Percentiles rank a stretch among this genome's conserved stretches.
phyloP scores from a whole-genome alignment of 1,140 invertebrate species.

The Globodera ellingtonae region DNA sequence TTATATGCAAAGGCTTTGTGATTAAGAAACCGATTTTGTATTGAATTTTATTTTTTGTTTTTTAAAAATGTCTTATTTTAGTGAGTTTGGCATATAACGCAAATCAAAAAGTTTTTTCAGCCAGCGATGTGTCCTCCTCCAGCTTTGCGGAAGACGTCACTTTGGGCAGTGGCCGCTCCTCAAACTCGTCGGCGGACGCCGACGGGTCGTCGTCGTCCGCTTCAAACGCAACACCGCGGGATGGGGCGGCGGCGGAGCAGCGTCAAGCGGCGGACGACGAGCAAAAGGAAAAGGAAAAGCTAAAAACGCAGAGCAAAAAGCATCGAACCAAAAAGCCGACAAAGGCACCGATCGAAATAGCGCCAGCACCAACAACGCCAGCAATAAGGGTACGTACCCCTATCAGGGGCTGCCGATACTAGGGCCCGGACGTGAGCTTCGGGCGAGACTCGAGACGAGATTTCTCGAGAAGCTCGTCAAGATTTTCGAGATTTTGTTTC shows the following conservation, averaged over 20 bases:
- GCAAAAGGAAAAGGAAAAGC: neutral
- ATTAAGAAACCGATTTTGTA: too few species aligned
- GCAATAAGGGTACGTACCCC: conserved; percentile 12
- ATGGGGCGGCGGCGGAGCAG: neutral
- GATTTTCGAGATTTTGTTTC: too few species aligned
- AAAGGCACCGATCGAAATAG: conserved; percentile 6
- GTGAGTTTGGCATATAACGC: too few species aligned
- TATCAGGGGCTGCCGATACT: too few species aligned
- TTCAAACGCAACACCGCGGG: conserved; percentile 6
- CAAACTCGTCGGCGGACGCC: conserved; percentile 7
- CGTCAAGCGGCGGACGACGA: neutral
- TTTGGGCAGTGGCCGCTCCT: neutral
- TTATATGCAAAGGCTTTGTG: too few species aligned
- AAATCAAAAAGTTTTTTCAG: conserved; percentile 5
- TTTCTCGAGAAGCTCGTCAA: too few species aligned
- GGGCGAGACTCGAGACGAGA: too few species aligned
- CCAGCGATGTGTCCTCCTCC: conserved; percentile 29
- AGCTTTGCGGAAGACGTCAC: conserved; percentile 1
- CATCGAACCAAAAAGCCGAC: neutral
- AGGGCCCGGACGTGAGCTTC: too few species aligned
- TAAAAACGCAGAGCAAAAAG: neutral
- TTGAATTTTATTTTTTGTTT: too few species aligned
- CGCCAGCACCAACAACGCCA: conserved; percentile 3
- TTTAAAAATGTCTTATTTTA: too few species aligned
- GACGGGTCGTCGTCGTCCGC: neutral